phyloP scores from a whole-genome alignment of 1,140 invertebrate species.

The Aphidius gifuensis region DNA sequence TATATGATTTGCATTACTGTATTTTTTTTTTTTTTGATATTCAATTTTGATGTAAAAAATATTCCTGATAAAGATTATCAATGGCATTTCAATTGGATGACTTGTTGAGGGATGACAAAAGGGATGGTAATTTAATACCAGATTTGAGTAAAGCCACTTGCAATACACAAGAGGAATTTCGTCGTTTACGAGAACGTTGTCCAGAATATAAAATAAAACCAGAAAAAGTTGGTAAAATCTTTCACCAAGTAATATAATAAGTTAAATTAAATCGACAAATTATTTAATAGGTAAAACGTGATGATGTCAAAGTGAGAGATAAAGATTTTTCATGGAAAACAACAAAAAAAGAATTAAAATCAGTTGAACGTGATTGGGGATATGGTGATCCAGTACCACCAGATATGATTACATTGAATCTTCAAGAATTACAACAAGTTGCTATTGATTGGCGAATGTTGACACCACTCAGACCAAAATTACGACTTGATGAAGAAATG shows the following conservation, averaged over 20 bases:
- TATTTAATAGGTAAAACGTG: slow-evolving; percentile 45
- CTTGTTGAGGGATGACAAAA: slow-evolving; percentile 75
- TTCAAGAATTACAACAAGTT: slow-evolving; percentile 77
- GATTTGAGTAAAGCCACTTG: slow-evolving; percentile 78
- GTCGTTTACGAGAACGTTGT: slow-evolving; percentile 76
- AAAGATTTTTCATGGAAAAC: slow-evolving; percentile 64
- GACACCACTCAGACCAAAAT: slow-evolving; percentile 78
- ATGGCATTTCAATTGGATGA: slow-evolving; percentile 74
- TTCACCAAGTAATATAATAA: background rate
- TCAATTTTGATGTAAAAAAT: too few relatives aligned
- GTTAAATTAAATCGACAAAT: background rate
- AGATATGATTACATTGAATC: slow-evolving; percentile 74
- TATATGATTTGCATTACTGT: background rate
- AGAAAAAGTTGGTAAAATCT: slow-evolving; percentile 66
- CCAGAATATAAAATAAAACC: slow-evolving; percentile 86
- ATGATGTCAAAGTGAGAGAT: slow-evolving; percentile 54
- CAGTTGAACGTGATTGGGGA: slow-evolving; percentile 60
- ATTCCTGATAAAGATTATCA: background rate
- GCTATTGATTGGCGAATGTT: slow-evolving; percentile 94
- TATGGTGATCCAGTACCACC: slow-evolving; percentile 79
- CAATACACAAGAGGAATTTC: slow-evolving; percentile 77
- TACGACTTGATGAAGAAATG: slow-evolving; percentile 80
- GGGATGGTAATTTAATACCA: slow-evolving; percentile 75
- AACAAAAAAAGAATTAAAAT: slow-evolving; percentile 63
- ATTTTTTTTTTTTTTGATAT: too few relatives aligned